These are phyloP conservation scores for Stenopsyche tienmushanensis DNA, from an alignment of 1,140 invertebrate species.

Conservation along the genomic window DNA sequence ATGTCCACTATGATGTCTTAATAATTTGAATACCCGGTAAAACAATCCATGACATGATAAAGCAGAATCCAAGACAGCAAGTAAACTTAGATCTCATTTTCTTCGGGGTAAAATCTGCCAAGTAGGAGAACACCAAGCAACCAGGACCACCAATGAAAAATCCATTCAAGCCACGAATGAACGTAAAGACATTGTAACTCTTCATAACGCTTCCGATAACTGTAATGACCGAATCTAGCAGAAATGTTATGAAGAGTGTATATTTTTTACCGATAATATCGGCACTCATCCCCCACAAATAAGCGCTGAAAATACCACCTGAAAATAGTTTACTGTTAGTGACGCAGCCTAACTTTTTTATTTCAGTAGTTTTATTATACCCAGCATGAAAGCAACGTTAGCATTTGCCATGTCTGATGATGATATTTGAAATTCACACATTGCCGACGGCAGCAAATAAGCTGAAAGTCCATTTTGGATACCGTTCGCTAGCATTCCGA, in stretches of 20 bases:
- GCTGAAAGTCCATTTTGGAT: conserved; percentile 63
- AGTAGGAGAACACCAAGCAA: conserved; percentile 61
- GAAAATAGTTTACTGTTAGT: conserved; percentile 26
- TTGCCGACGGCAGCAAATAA: conserved; percentile 58
- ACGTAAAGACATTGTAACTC: conserved; percentile 49
- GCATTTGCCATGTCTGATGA: conserved; percentile 58
- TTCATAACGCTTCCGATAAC: conserved; percentile 52
- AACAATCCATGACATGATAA: conserved; percentile 62
- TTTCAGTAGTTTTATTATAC: conserved; percentile 24
- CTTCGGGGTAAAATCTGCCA: conserved; percentile 63
- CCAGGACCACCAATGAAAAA: conserved; percentile 57
- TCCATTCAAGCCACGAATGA: conserved; percentile 55
- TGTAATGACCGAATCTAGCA: conserved; percentile 61
- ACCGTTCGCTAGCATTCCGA: conserved; percentile 57
- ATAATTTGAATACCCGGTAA: conserved; percentile 53
- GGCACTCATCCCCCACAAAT: conserved; percentile 67
- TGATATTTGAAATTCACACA: conserved; percentile 57
- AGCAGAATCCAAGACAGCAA: conserved; percentile 63
- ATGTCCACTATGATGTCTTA: neutral
- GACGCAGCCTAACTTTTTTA: neutral
- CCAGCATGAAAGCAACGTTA: conserved; percentile 60
- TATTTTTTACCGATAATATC: conserved; percentile 65
- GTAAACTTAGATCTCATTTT: conserved; percentile 59
- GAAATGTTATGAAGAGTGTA: conserved; percentile 61
- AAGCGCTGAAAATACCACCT: conserved; percentile 59